Evolutionary conservation across 2,888 invertebrate species (phyloP), one percentile per base, ranked within the genome.

Genomic region (Thera britannica): DNA sequence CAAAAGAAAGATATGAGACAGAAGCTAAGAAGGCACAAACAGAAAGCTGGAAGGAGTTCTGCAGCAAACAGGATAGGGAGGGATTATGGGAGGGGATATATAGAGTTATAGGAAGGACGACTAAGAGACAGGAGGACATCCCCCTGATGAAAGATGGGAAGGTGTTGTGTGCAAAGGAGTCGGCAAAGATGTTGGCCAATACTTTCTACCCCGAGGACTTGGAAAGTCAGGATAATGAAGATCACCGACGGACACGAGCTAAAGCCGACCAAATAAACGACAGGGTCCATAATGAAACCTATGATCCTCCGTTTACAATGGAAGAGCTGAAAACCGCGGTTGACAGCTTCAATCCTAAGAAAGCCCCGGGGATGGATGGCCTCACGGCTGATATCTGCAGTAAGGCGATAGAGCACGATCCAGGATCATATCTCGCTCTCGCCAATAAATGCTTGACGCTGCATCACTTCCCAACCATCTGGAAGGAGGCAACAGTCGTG

Each of bases 281-380:
- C n/a, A n/a, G n/a, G n/a, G n/a, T n/a, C n/a, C n/a, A n/a, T n/a
- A n/a, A n/a, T n/a, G n/a, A n/a, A n/a, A n/a, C n/a, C n/a, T n/a
- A n/a, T n/a, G n/a, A n/a, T n/a, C n/a, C n/a, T n/a, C n/a, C n/a
- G n/a, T n/a, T n/a, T n/a, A n/a, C n/a, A n/a, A n/a, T n/a, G n/a
- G n/a, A n/a, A n/a, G n/a, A n/a, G n/a, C n/a, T n/a, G n/a, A n/a
- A n/a, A n/a, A 4, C 8, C 8, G 62, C 67, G 1, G 12, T 59
- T 12, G 11, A n/a, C 0, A 55, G 56, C 2, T 73, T 74, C 11
- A 72, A 70, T 46, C 71, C 72, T 2, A 76, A 73, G 56, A 76
- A 73, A 55, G 74, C 74, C 67, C 76, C 76, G 6, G 65, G 65
- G 0, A 2, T 8, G 0, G 65, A 65, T 11, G 65, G 65, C 2